Evolutionary conservation across 2,888 invertebrate species (phyloP).

Genomic region (Mesopsocus fuscifrons): DNA sequence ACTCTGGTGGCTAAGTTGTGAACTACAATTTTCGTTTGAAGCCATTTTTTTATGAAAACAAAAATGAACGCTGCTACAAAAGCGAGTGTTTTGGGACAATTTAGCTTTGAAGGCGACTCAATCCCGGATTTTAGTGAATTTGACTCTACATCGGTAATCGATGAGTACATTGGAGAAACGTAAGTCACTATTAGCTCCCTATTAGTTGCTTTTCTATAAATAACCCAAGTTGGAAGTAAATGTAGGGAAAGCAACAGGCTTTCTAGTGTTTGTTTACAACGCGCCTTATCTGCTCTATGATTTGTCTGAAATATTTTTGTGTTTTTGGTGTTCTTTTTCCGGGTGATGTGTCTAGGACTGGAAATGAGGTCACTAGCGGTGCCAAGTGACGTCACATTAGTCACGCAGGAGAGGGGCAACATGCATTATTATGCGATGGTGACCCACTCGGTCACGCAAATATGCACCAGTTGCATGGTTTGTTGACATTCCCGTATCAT

Average conservation of each 20-base stretch:
- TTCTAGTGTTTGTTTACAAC: constrained; percentile 2
- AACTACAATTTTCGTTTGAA: background rate
- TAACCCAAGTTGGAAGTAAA: constrained; percentile 6
- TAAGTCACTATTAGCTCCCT: constrained; percentile 18
- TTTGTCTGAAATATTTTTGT: too few species aligned
- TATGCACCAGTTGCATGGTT: too few species aligned
- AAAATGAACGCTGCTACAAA: constrained; percentile 17
- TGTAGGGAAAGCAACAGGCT: constrained; percentile 8
- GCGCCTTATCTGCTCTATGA: background rate
- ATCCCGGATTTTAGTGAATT: constrained; percentile 34
- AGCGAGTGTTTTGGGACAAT: constrained; percentile 27
- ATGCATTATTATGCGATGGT: too few species aligned
- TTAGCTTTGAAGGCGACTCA: constrained; percentile 33
- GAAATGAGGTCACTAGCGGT: too few species aligned
- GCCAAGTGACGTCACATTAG: too few species aligned
- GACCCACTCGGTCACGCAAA: too few species aligned
- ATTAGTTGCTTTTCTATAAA: background rate
- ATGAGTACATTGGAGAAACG: constrained; percentile 31
- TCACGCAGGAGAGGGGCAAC: too few species aligned
- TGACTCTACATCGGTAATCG: constrained; percentile 31
- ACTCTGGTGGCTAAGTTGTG: background rate
- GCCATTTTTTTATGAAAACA: constrained; percentile 11
- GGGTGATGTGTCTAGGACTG: too few species aligned
- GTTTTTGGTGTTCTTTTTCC: too few species aligned
- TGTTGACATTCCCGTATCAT: too few species aligned